phyloP scores from a whole-genome alignment of 2,888 invertebrate species.

The Tipula helvola region DNA sequence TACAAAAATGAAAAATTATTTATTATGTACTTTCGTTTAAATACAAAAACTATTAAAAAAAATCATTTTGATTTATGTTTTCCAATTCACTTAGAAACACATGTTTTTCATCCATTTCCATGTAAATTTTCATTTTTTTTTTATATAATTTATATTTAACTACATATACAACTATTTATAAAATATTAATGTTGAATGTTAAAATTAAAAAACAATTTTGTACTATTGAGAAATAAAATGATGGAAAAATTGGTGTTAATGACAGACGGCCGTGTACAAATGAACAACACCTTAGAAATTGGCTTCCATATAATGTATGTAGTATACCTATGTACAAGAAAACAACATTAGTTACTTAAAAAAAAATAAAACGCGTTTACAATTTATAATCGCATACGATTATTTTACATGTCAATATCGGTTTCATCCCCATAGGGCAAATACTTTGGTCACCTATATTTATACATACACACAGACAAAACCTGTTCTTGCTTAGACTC shows the following conservation, averaged over 20 bases:
- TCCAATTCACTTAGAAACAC: not conserved
- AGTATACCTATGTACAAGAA: no score
- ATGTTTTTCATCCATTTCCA: not conserved
- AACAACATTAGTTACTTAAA: not conserved
- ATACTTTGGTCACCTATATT: not conserved
- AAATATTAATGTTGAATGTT: not conserved
- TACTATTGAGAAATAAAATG: not conserved
- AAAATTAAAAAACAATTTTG: not conserved
- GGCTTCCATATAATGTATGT: not conserved
- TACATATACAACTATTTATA: not conserved
- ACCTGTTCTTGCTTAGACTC: not conserved
- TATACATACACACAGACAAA: not conserved
- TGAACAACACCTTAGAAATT: not conserved
- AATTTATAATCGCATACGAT: not conserved
- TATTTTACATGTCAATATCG: not conserved
- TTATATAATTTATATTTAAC: not conserved
- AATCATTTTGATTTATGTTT: not conserved
- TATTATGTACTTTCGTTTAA: not conserved
- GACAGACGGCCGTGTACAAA: not conserved
- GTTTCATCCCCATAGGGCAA: not conserved
- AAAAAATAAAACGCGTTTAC: not conserved
- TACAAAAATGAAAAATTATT: not conserved
- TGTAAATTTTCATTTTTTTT: not conserved
- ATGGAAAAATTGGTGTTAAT: not conserved
- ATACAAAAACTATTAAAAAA: not conserved